These are phyloP conservation scores for Choloepus hoffmanni DNA, from an alignment of 2,113 vertebrate species.

Conservation along the genomic window DNA sequence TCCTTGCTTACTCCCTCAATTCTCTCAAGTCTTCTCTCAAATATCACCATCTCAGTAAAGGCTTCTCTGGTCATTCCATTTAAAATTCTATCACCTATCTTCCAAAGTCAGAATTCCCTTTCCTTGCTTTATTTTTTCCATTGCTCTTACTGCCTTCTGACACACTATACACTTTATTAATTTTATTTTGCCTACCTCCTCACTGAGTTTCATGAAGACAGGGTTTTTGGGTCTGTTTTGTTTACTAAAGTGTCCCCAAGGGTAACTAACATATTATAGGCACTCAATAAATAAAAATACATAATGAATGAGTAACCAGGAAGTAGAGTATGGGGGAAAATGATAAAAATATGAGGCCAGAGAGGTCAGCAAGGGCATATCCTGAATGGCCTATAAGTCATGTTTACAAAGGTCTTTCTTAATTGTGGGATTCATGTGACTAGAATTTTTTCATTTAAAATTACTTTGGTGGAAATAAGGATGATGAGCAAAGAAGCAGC, in stretches of 20 bases:
- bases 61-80: background rate
- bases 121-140: background rate
- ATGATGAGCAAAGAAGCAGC: background rate
- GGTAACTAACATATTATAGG: background rate
- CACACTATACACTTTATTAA: background rate
- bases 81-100: background rate
- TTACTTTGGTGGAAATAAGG: background rate
- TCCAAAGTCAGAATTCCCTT: background rate
- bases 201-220: background rate
- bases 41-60: background rate
- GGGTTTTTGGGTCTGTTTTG: background rate
- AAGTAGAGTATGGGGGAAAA: background rate
- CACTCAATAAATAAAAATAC: background rate
- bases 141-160: background rate
- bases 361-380: background rate
- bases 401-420: background rate
- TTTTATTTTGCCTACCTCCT: background rate
- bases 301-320: background rate
- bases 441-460: constrained; percentile 5
- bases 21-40: background rate
- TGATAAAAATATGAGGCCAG: background rate
- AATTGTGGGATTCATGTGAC: background rate
- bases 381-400: background rate
- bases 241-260: background rate
- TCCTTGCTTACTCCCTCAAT: background rate